Evolutionary conservation across 53 echinoderm and acorn worm species (phyloP).

Genomic region (Crossaster papposus): DNA sequence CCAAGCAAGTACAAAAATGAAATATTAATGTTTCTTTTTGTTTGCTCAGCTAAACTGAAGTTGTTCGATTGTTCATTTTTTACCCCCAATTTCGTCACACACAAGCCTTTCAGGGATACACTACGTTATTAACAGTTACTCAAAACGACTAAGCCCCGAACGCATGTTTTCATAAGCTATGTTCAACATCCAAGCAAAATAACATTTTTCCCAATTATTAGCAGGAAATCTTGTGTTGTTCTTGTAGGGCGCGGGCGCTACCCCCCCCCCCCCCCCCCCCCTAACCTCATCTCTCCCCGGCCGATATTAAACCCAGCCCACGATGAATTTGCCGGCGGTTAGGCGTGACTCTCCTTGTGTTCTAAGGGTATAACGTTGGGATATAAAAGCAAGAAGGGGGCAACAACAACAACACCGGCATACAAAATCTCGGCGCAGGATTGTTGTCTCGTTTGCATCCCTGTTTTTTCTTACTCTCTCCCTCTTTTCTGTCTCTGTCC

Average conservation of each 20-base stretch:
- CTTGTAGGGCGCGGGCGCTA: slow-evolving; percentile 25
- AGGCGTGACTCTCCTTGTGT: slow-evolving; percentile 45
- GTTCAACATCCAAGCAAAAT: slow-evolving; percentile 65
- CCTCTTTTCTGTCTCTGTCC: not conserved
- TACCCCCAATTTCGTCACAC: not conserved
- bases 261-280: too few relatives aligned
- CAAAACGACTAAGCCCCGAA: slow-evolving; percentile 33
- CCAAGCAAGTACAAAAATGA: not conserved
- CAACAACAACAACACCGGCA: not conserved
- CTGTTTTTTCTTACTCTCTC: not conserved
- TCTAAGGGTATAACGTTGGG: slow-evolving; percentile 26
- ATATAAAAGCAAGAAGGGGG: slow-evolving; percentile 2
- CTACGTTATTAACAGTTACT: slow-evolving; percentile 49
- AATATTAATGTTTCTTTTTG: not conserved
- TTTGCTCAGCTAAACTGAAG: not conserved
- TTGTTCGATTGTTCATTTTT: not conserved
- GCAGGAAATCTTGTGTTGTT: slow-evolving; percentile 65
- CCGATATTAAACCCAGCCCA: slow-evolving; percentile 50
- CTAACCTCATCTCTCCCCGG: slow-evolving; percentile 22
- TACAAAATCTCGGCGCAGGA: not conserved
- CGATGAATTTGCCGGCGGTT: slow-evolving; percentile 35
- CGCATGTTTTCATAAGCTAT: slow-evolving; percentile 60
- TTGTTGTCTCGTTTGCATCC: not conserved
- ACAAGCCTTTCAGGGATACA: not conserved
- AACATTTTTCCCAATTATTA: slow-evolving; percentile 63